These are phyloP conservation scores for Cygnus buccinator DNA, from an alignment of 2,113 vertebrate species.

Conservation along the genomic window DNA sequence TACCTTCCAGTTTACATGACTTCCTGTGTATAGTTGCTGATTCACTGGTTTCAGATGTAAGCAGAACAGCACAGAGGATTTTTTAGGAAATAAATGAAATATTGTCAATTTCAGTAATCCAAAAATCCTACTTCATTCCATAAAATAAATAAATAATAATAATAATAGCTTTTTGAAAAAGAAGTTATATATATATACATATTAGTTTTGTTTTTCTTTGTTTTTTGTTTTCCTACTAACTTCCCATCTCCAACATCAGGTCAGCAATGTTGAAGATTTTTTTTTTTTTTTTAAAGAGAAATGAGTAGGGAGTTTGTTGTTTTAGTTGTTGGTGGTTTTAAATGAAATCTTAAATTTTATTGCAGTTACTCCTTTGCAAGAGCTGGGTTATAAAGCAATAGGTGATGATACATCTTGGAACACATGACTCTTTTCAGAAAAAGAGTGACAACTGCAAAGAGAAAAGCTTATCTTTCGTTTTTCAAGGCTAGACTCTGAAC, in stretches of 20 bases:
- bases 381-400: background rate
- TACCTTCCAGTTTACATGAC: accelerated
- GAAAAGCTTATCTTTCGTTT: background rate
- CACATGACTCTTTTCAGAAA: background rate
- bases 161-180: background rate
- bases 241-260: background rate
- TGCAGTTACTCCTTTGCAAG: background rate
- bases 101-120: background rate
- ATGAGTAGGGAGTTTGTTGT: background rate
- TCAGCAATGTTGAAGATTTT: background rate
- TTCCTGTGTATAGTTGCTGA: background rate
- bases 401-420: background rate
- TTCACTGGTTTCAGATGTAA: background rate
- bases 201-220: too few relatives aligned
- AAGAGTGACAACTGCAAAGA: background rate
- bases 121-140: background rate
- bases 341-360: background rate
- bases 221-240: background rate
- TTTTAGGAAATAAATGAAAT: background rate
- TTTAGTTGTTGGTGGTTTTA: background rate
- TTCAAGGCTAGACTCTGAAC: background rate
- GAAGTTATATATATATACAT: too few relatives aligned
- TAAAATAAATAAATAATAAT: background rate
- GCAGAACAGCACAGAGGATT: background rate
- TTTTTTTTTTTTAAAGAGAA: background rate